Conservation (phyloP, 1,140 invertebrate genomes). For the Ceratina japonica region DNA sequence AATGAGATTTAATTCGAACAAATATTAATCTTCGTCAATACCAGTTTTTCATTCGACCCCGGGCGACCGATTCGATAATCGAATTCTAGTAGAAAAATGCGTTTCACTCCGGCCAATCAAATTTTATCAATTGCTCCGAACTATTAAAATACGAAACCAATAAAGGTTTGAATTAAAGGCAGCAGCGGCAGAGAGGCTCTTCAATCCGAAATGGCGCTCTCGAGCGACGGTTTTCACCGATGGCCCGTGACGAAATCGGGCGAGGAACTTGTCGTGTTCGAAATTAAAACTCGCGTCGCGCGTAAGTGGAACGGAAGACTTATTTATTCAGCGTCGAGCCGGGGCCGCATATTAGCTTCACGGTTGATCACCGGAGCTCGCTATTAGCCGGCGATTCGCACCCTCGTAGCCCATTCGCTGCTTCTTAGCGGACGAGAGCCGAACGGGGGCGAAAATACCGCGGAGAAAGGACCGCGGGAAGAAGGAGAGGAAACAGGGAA, state of each 20-base stretch:
- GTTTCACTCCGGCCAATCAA: not conserved
- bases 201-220: not conserved
- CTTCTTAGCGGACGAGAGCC: not conserved
- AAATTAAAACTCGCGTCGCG: constrained; percentile 52
- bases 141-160: too few species aligned
- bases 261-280: constrained; percentile 35
- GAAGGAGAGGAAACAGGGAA: not conserved
- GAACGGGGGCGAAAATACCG: not conserved
- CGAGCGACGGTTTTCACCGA: not conserved
- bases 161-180: too few species aligned
- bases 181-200: too few species aligned
- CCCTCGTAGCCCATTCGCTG: constrained; percentile 3
- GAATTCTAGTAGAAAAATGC: not conserved
- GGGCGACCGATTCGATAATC: not conserved
- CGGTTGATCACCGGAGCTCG: constrained; percentile 19
- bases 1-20: not conserved
- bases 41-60: not conserved
- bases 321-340: constrained; percentile 12
- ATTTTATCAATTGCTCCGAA: too few species aligned
- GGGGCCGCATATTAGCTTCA: constrained; percentile 12
- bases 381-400: constrained; percentile 40
- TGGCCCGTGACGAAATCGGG: not conserved
- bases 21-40: not conserved
- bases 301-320: not conserved
- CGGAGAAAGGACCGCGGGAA: not conserved